Conservation (phyloP, 2,113 vertebrate genomes). For the Erythrocebus patas region DNA sequence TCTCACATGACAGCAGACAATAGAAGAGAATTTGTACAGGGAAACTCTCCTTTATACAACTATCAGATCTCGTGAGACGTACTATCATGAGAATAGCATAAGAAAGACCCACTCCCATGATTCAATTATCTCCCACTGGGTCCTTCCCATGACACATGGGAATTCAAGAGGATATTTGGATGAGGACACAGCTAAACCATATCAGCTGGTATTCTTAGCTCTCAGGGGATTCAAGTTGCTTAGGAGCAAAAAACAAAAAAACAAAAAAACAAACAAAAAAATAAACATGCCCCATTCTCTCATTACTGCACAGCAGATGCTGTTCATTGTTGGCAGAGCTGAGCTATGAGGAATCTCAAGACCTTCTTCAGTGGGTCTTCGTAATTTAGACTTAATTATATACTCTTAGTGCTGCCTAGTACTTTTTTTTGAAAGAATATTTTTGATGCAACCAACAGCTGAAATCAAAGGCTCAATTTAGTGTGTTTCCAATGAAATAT, state of each 20-base stretch:
- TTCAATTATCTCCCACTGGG: no score
- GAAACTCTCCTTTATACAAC: no score
- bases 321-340: constrained; percentile 1
- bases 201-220: not conserved
- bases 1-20: no score
- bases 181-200: no score
- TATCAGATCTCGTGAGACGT: no score
- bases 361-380: not conserved
- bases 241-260: not conserved
- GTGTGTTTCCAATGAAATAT: not conserved
- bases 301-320: not conserved
- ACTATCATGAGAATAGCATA: no score
- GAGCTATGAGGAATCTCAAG: not conserved
- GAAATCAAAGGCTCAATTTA: constrained; percentile 5
- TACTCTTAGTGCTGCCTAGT: not conserved
- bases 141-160: no score
- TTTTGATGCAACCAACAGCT: not conserved
- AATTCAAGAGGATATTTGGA: no score
- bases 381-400: not conserved
- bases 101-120: no score
- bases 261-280: no score
- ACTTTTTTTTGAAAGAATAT: constrained; percentile 34
- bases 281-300: not conserved
- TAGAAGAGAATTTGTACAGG: no score
- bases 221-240: not conserved